Conservation (phyloP, 2,888 invertebrate species). For the Scaptodrosophila latifasciaeformis region DNA sequence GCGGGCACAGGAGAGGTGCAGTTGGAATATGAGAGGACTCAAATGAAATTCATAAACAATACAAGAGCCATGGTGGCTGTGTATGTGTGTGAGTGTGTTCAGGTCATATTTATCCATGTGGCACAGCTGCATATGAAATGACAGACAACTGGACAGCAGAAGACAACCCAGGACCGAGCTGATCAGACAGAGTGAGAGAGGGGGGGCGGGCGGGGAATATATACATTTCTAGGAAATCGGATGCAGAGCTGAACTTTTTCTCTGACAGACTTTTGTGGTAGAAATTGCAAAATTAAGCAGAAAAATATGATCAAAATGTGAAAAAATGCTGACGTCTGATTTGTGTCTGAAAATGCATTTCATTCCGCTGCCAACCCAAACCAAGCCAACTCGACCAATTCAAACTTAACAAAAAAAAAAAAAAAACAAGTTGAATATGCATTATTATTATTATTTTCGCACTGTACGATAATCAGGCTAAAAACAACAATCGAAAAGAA, state of each 20-base stretch:
- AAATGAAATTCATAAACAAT: conserved; percentile 59
- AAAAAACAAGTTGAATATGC: too few species aligned
- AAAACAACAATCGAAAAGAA: conserved; percentile 3
- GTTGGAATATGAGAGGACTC: neutral
- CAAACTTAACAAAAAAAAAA: conserved; percentile 21
- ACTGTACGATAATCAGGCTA: conserved; percentile 10
- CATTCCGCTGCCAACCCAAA: neutral
- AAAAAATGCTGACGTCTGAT: conserved; percentile 70
- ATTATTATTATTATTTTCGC: conserved; percentile 47
- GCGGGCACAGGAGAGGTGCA: too few species aligned
- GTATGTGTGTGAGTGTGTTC: conserved; percentile 17
- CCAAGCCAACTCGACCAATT: conserved; percentile 12
- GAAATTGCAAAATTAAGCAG: conserved; percentile 64
- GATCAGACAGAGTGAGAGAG: conserved; percentile 4
- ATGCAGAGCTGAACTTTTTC: neutral
- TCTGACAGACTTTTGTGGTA: conserved; percentile 31
- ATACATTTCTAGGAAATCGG: neutral
- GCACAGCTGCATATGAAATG: conserved; percentile 57
- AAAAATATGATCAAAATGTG: conserved; percentile 47
- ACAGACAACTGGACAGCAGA: conserved; percentile 28
- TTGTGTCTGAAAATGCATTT: conserved; percentile 53
- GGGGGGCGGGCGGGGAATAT: conserved; percentile 6
- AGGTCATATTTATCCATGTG: conserved; percentile 15
- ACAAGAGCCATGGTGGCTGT: conserved; percentile 22
- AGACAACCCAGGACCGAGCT: neutral